A percentile compares a stretch with the other conserved stretches of the same genome.
These are phyloP conservation scores for Hoplodrina ambigua DNA, from an alignment of 2,888 invertebrate genomes.

Conservation along the genomic window DNA sequence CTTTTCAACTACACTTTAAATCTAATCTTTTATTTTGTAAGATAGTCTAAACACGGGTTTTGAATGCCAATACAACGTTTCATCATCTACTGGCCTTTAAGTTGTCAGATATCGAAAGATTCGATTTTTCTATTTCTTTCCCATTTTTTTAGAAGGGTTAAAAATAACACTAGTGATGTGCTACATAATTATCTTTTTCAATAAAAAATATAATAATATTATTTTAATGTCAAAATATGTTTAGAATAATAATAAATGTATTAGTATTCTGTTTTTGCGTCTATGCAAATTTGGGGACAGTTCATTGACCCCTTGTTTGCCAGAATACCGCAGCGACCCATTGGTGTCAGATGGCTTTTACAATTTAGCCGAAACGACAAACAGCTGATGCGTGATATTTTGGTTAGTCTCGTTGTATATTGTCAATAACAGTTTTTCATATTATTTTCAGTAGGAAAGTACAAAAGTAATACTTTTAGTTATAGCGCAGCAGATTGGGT, in stretches of 20 bases:
- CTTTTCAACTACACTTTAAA: constrained; percentile 20
- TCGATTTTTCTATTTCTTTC: neutral
- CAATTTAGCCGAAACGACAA: constrained; percentile 38
- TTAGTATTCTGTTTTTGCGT: neutral
- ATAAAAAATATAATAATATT: too few relatives aligned
- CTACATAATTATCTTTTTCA: neutral
- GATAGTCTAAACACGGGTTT: constrained; percentile 11
- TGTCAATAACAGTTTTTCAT: neutral
- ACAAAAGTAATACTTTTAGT: neutral
- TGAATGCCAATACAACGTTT: neutral
- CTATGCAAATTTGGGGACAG: constrained; percentile 5
- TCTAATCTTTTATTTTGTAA: constrained; percentile 41
- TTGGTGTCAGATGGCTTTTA: constrained; percentile 47
- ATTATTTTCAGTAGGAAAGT: neutral
- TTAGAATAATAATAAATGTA: neutral
- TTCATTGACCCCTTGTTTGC: constrained; percentile 19
- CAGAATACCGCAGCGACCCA: constrained; percentile 43
- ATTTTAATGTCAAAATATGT: neutral
- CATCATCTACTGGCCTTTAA: neutral
- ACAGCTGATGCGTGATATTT: constrained; percentile 38
- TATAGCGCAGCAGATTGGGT: too few relatives aligned
- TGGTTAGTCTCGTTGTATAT: constrained; percentile 15
- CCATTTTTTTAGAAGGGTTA: neutral
- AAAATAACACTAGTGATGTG: neutral
- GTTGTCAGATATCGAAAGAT: neutral